These are phyloP conservation scores for Cryptocheilus praepositus DNA, from an alignment of 2,888 invertebrate genomes.

Conservation along the genomic window DNA sequence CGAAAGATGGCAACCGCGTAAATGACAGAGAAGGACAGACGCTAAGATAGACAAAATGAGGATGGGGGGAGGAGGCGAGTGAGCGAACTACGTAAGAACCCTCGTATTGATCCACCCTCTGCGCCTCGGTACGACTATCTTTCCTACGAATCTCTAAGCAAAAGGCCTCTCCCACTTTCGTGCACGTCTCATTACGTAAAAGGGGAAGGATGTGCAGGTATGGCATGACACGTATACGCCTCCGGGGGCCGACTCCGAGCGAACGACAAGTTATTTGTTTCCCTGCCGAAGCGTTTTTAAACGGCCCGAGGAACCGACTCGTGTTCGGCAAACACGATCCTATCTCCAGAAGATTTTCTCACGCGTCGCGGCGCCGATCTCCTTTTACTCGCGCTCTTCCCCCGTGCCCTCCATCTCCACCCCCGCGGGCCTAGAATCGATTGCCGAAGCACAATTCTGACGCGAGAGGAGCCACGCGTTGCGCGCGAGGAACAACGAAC, in stretches of 20 bases:
- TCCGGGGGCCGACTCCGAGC: slow-evolving; percentile 15
- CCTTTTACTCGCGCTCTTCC: slow-evolving; percentile 16
- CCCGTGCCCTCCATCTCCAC: neutral
- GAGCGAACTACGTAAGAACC: slow-evolving; percentile 69
- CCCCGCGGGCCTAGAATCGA: too few relatives aligned
- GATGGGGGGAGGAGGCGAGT: slow-evolving; percentile 47
- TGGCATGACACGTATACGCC: slow-evolving; percentile 30
- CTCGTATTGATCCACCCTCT: slow-evolving; percentile 71
- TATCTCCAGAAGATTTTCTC: too few relatives aligned
- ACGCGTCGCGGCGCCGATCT: too few relatives aligned
- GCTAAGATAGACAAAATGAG: slow-evolving; percentile 21
- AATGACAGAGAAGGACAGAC: slow-evolving; percentile 25
- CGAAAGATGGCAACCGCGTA: slow-evolving; percentile 11
- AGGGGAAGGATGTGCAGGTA: slow-evolving; percentile 47
- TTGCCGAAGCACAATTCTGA: neutral
- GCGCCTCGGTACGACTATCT: slow-evolving; percentile 71
- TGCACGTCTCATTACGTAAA: slow-evolving; percentile 59
- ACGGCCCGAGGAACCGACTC: neutral
- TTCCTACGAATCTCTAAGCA: slow-evolving; percentile 70
- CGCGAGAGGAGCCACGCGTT: slow-evolving; percentile 20
- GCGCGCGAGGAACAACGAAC: slow-evolving; percentile 17
- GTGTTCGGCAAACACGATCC: neutral
- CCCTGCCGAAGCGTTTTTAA: neutral
- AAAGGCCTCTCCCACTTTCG: slow-evolving; percentile 64
- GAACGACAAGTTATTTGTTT: too few relatives aligned